Percentiles rank a stretch among this genome's conserved stretches.
Evolutionary conservation across 1,140 invertebrate species (phyloP).

Genomic region (Eurosta solidaginis): DNA sequence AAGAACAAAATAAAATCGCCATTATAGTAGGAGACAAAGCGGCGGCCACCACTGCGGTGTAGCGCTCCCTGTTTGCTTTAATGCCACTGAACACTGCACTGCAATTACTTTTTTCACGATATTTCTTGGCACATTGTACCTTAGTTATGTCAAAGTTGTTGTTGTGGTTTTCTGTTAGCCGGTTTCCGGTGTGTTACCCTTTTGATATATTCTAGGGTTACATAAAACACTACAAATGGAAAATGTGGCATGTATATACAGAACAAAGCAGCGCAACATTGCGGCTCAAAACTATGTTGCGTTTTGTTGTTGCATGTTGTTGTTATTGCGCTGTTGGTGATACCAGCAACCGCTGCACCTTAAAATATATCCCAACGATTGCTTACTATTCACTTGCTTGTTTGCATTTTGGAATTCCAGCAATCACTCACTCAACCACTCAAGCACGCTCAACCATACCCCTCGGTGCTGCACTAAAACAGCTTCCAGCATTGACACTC

Average conservation of each 20-base stretch:
- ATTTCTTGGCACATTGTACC: background rate
- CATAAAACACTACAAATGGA: background rate
- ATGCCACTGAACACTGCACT: background rate
- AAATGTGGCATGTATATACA: conserved; percentile 3
- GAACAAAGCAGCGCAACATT: background rate
- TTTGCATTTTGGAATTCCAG: background rate
- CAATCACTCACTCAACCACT: conserved; percentile 8
- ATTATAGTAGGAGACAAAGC: background rate
- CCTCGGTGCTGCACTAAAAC: background rate
- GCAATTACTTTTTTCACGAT: background rate
- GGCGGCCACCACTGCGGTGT: background rate
- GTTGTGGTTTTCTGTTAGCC: background rate
- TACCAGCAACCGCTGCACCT: background rate
- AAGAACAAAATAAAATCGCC: background rate
- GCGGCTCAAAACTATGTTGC: background rate
- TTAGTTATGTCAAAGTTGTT: background rate
- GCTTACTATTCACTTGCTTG: background rate
- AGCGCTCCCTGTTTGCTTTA: background rate
- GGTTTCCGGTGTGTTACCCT: conserved; percentile 24
- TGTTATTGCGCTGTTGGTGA: background rate
- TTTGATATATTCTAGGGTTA: conserved; percentile 20
- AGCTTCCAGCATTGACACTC: background rate
- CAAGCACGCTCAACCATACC: background rate
- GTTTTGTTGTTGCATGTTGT: background rate
- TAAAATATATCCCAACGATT: background rate